These are phyloP conservation scores for Hyposoter dolosus DNA, from an alignment of 2,888 invertebrate genomes.

Conservation along the genomic window DNA sequence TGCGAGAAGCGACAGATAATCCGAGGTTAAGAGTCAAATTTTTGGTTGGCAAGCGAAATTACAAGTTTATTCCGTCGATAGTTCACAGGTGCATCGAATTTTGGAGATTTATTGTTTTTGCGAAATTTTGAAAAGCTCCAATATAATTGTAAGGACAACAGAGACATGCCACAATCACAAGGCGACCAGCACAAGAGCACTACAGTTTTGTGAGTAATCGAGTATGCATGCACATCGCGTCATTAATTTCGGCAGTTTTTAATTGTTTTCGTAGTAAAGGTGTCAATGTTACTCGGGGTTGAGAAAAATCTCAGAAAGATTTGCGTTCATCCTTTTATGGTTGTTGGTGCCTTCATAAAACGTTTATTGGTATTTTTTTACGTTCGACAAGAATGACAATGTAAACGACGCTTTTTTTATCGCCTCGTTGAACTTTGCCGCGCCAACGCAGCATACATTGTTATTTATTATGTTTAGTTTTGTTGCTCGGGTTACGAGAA, in stretches of 20 bases:
- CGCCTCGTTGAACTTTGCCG: conserved; percentile 11
- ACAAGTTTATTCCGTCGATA: conserved; percentile 13
- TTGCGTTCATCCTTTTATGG: conserved; percentile 4
- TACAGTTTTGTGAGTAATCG: conserved; percentile 53
- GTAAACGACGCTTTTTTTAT: conserved; percentile 30
- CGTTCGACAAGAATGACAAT: conserved; percentile 23
- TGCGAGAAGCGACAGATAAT: conserved; percentile 40
- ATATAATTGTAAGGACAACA: background rate
- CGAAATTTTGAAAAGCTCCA: background rate
- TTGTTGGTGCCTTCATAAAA: conserved; percentile 18
- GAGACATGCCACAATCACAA: conserved; percentile 47
- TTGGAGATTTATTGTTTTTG: background rate
- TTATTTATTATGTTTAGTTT: conserved; percentile 52
- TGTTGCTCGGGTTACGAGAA: conserved; percentile 36
- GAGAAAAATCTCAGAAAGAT: background rate
- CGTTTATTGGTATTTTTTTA: conserved; percentile 15
- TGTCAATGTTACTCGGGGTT: background rate
- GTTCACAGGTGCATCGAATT: background rate
- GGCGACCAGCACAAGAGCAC: conserved; percentile 20
- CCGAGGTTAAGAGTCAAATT: conserved; percentile 35
- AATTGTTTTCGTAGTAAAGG: background rate
- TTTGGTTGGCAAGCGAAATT: conserved; percentile 41
- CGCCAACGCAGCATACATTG: conserved; percentile 33
- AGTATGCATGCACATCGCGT: background rate
- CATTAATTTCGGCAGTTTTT: background rate